phyloP scores from a whole-genome alignment of 2,797 vertebrate species.

The Mormyrus hasselquistii region DNA sequence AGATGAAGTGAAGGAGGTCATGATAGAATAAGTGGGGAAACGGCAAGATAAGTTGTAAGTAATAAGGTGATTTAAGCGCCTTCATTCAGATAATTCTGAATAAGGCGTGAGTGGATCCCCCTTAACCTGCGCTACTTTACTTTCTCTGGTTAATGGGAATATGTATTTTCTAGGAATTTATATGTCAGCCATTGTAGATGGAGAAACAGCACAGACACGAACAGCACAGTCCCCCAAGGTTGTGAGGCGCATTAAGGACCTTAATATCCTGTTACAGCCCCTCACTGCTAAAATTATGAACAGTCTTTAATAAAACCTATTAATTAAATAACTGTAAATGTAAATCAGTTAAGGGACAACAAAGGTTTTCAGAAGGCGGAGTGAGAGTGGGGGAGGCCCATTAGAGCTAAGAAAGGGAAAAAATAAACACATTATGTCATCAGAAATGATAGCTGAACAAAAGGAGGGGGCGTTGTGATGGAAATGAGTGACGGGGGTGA shows the following conservation, averaged over 20 bases:
- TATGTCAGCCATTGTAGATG: background rate
- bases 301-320: background rate
- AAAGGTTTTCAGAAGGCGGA: background rate
- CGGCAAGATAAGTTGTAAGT: background rate
- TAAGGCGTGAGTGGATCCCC: background rate
- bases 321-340: background rate
- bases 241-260: background rate
- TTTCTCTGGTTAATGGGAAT: background rate
- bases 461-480: background rate
- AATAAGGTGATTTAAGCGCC: background rate
- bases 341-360: background rate
- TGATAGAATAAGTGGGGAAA: background rate
- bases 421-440: background rate
- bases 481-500: background rate
- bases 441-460: background rate
- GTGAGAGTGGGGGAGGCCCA: background rate
- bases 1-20: background rate
- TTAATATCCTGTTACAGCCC: background rate
- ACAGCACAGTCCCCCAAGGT: background rate
- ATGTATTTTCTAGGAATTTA: background rate
- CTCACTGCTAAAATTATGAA: background rate
- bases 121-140: background rate
- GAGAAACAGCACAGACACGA: background rate
- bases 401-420: background rate
- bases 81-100: background rate